Base-by-base conservation (phyloP, 2,888 invertebrate genomes). In the Orthosia gracilis region DNA sequence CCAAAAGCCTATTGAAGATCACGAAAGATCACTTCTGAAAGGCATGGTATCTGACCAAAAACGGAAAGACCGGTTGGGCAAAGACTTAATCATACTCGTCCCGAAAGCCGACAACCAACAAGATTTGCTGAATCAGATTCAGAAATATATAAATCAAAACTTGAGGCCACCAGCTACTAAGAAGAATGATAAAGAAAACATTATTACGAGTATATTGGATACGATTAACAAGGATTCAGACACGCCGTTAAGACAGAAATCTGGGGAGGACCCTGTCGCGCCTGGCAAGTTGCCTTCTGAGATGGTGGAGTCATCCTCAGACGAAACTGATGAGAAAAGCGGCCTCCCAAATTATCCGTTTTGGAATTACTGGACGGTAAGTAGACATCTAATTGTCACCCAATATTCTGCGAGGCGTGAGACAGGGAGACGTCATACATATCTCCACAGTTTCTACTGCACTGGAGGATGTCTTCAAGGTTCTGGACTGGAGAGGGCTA, bases 361-460 rank as follows among this genome's bases (percentile, higher is more conserved):
- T 55, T 92, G 91, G 91, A 90, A 92, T 69, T 91, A 89, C 54
- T 93, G 93, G 93, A 92, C 91, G 81, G 93, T 93, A 87, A 88
- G 84, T 0, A 57, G 17, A 18, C 4, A 45, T 12, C 40, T 9
- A 40, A 40, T 40, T 40, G 9, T 9, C 40, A 40, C 9, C 40
- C 40, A 40, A 1, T 40, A 40, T 9, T 40, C 40, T 40, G 40
- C 40, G 40, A 31, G 31, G 31, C 7, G 31, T 31, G 31, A 31
- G 31, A 31, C 31, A 31, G 31, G 31, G 31, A 31, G 31, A 31
- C 31, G 5, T 31, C 31, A 31, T 31, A 31, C 31, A 31, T 31
- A 31, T 31, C 40, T 7, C 40, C 40, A 40, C 7, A 9, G 40
- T 40, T 40, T 40, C 40, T 40, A 9, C 40, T 40, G 40, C 9